Percentiles rank a stretch among this genome's conserved stretches.
Evolutionary conservation across 2,888 invertebrate species (phyloP).

Genomic region (Cylloceria caligata): DNA sequence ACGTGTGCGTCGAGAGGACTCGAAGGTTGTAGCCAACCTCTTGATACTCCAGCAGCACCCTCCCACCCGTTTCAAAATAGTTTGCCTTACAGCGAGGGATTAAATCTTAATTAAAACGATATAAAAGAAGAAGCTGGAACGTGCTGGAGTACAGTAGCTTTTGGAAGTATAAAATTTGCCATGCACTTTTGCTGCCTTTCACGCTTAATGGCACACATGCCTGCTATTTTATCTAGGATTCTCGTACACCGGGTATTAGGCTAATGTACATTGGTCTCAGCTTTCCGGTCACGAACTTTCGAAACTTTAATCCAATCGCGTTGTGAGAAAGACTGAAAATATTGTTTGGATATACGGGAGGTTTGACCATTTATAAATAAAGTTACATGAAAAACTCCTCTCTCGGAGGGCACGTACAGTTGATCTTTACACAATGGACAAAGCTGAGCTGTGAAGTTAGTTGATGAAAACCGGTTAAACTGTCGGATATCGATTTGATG

Average conservation of each 20-base stretch:
- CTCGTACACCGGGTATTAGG: conserved; percentile 5
- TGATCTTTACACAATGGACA: background rate
- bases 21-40: conserved; percentile 43
- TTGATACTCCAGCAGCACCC: conserved; percentile 9
- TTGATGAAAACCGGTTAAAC: background rate
- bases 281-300: conserved; percentile 7
- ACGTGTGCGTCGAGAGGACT: conserved; percentile 34
- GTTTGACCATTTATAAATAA: conserved; percentile 1
- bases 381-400: background rate
- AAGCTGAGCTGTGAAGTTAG: background rate
- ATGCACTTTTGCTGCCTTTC: conserved; percentile 55
- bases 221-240: conserved; percentile 10
- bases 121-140: conserved; percentile 63
- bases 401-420: background rate
- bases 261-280: background rate
- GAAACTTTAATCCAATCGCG: conserved; percentile 17
- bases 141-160: conserved; percentile 51
- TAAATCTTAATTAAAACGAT: conserved; percentile 65
- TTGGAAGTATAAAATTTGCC: conserved; percentile 54
- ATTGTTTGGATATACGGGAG: background rate
- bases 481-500: too few species aligned
- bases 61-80: conserved; percentile 54
- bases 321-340: background rate
- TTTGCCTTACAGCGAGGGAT: conserved; percentile 59
- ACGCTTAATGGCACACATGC: conserved; percentile 12